Evolutionary conservation across 2,113 vertebrate genomes (phyloP), one percentile per base, ranked within the genome.

Genomic region (Marmota flaviventris): DNA sequence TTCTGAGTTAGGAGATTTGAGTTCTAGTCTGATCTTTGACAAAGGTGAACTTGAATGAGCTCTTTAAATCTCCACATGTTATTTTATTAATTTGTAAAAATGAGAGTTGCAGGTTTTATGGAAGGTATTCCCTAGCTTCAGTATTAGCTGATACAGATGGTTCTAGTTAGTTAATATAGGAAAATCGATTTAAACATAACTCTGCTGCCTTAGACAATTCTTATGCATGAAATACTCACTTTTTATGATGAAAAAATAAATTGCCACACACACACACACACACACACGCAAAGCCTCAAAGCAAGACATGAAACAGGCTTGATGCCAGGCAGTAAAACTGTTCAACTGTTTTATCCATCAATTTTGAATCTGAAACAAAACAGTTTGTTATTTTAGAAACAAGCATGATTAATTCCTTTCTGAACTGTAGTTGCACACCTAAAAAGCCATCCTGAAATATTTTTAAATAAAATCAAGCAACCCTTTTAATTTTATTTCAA

Each of bases 241-340:
- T 73, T 91, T 67, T 86, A 91, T 67, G 13, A 94, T 65, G 20
- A 75, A 95, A 83, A 83, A 32, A 77, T 34, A 75, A 85, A 82
- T 81, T 85, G 16, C 24, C 7, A 37, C 39, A 61, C 56, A 61
- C 6, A 56, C 53, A 56, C 58, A 61, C 32, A 37, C 14, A 79
- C 58, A 61, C 32, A 37, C 24, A 79, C 87, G 73, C 63, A 94
- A 75, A 7, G 37, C 20, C 67, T 69, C 61, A 93, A 79, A 89
- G 13, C 42, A 73, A 90, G 53, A 79, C 61, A 85, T 20, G 7
- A 85, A 73, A 75, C 45, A 65, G 25, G 8, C 6, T 10, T 79
- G 27, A 79, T 79, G 25, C 6, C 45, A 90, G 51, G 39, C 2
- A 78, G 25, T 90, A 72, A 90, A 72, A 65, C 16, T 42, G 7